These are phyloP conservation scores for Turritopsis dohrnii DNA, from an alignment of 30 jellyfish, hydroid and myxozoan species.

Conservation along the genomic window DNA sequence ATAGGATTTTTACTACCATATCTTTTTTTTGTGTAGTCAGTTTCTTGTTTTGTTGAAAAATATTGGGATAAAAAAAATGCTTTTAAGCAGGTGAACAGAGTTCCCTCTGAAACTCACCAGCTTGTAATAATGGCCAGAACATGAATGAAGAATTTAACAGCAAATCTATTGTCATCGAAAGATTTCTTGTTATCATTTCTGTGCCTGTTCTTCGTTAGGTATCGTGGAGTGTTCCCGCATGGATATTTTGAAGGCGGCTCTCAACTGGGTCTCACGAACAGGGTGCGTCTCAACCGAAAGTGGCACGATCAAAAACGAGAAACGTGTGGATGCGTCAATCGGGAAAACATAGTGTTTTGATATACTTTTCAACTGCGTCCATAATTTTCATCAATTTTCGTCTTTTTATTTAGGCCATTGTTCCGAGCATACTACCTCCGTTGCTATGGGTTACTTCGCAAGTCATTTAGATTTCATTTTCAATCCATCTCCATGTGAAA, in stretches of 20 bases:
- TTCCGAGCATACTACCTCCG: background rate
- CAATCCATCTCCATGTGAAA: background rate
- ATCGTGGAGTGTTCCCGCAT: conserved; percentile 1
- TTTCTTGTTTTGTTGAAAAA: no score
- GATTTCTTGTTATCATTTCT: no score
- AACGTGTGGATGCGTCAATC: background rate
- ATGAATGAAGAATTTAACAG: no score
- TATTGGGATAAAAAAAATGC: no score
- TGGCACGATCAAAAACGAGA: background rate
- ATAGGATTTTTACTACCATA: no score
- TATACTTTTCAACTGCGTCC: background rate
- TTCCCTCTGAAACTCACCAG: no score
- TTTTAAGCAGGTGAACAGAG: no score
- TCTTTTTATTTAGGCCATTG: background rate
- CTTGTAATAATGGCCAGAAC: no score
- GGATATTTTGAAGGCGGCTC: background rate
- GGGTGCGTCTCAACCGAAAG: background rate
- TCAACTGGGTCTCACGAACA: background rate
- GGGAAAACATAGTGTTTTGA: background rate
- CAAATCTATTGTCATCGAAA: no score
- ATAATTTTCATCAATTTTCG: background rate
- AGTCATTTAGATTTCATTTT: background rate
- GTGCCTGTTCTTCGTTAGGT: background rate
- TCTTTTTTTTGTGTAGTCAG: no score
- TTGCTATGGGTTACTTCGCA: conserved; percentile 4